These are phyloP conservation scores for Mamestra brassicae DNA, from an alignment of 2,888 invertebrate genomes.

Conservation along the genomic window DNA sequence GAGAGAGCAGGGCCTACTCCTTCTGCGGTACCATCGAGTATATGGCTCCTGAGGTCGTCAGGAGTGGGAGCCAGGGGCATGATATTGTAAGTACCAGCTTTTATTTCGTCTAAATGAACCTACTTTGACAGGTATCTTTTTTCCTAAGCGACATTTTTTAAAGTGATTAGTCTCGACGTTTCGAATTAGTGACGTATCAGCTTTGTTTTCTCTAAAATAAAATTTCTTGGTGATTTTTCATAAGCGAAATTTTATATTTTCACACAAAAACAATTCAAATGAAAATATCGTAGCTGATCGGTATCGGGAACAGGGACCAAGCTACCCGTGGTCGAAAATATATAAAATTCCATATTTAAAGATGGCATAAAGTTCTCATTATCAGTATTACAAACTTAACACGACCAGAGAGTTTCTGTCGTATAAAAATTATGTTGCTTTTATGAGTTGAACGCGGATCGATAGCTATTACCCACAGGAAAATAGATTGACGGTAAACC, in stretches of 20 bases:
- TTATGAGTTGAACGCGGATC: background rate
- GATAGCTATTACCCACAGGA: slow-evolving; percentile 1
- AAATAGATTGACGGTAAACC: slow-evolving; percentile 19
- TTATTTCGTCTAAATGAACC: background rate
- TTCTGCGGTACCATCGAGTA: slow-evolving; percentile 99
- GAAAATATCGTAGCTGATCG: background rate
- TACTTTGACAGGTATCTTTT: no score
- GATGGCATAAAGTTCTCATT: no score
- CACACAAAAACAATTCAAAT: no score
- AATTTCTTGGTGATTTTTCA: no score
- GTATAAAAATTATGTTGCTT: background rate
- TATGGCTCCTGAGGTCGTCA: slow-evolving; percentile 97
- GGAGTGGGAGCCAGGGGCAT: slow-evolving; percentile 97
- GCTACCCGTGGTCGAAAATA: no score
- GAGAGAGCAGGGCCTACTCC: slow-evolving; percentile 96
- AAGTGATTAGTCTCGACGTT: no score
- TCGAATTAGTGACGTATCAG: no score
- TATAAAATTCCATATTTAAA: no score
- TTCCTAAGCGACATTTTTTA: background rate
- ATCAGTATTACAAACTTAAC: no score
- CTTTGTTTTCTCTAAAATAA: no score
- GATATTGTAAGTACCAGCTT: slow-evolving; percentile 95
- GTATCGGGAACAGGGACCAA: background rate
- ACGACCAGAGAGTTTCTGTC: background rate
- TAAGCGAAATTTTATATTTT: no score